Conservation (phyloP, 2,797 vertebrate genomes). For the Cryptoprocta ferox region DNA sequence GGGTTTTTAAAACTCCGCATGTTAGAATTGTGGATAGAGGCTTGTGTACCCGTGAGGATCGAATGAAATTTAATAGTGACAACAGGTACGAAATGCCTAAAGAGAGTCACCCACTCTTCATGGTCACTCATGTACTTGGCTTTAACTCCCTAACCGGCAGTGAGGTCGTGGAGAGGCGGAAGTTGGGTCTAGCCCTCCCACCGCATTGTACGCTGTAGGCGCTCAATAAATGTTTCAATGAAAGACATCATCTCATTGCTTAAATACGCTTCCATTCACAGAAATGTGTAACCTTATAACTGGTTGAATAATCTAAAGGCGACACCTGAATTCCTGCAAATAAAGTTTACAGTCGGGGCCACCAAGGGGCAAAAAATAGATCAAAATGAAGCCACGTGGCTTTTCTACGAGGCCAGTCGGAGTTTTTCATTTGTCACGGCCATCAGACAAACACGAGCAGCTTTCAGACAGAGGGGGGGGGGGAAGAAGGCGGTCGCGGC, state of each 20-base stretch:
- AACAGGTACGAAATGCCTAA: neutral
- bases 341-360: neutral
- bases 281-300: slow-evolving; percentile 4
- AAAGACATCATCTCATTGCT: neutral
- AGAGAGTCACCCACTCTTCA: neutral
- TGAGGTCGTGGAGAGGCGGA: neutral
- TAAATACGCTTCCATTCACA: slow-evolving; percentile 18
- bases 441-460: neutral
- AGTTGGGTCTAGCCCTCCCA: neutral
- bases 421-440: neutral
- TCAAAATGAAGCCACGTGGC: neutral
- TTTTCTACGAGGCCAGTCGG: neutral
- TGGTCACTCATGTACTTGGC: slow-evolving; percentile 5
- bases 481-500: neutral
- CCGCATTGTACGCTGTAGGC: neutral
- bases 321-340: slow-evolving; percentile 14
- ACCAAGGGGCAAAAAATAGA: slow-evolving; percentile 17
- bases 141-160: slow-evolving; percentile 25
- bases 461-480: neutral
- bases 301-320: neutral
- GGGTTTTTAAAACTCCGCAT: slow-evolving; percentile 10
- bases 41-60: neutral
- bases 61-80: neutral
- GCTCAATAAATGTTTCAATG: neutral
- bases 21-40: slow-evolving; percentile 28